These are phyloP conservation scores for Cairina moschata DNA, from an alignment of 2,113 vertebrate genomes.

Conservation along the genomic window DNA sequence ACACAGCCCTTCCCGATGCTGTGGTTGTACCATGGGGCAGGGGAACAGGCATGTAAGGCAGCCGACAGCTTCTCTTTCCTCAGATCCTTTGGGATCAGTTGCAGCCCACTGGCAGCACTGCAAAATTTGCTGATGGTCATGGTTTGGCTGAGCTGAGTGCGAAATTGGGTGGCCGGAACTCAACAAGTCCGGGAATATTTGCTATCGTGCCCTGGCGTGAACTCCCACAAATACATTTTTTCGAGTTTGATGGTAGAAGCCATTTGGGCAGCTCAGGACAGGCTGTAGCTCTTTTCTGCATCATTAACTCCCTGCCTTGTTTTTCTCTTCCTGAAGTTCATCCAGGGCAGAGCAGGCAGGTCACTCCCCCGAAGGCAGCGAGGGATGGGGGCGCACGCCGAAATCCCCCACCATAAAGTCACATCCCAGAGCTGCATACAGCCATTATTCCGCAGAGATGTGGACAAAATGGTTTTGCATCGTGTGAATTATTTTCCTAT, in stretches of 20 bases:
- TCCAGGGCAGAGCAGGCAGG: not conserved
- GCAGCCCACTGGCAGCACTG: not conserved
- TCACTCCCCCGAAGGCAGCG: not conserved
- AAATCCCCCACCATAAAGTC: conserved; percentile 37
- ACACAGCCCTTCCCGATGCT: not conserved
- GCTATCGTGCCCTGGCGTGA: not conserved
- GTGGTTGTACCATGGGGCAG: not conserved
- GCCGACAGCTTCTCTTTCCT: not conserved
- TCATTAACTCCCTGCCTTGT: not conserved
- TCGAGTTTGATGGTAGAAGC: not conserved
- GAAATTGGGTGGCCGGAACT: not conserved
- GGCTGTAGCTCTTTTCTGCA: not conserved
- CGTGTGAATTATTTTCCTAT: conserved; percentile 79
- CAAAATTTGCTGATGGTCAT: not conserved
- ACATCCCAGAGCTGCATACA: conserved; percentile 1
- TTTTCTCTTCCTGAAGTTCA: conserved; percentile 11
- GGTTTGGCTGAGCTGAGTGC: rapidly evolving
- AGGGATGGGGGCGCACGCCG: not conserved
- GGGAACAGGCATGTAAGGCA: not conserved
- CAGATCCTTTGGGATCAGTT: rapidly evolving
- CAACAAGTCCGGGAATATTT: not conserved
- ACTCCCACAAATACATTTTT: not conserved
- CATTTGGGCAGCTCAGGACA: not conserved
- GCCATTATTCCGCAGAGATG: conserved; percentile 7
- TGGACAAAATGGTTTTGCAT: conserved; percentile 56